Base-by-base conservation (phyloP, 2,113 vertebrate genomes). In the Pungitius pungitius region DNA sequence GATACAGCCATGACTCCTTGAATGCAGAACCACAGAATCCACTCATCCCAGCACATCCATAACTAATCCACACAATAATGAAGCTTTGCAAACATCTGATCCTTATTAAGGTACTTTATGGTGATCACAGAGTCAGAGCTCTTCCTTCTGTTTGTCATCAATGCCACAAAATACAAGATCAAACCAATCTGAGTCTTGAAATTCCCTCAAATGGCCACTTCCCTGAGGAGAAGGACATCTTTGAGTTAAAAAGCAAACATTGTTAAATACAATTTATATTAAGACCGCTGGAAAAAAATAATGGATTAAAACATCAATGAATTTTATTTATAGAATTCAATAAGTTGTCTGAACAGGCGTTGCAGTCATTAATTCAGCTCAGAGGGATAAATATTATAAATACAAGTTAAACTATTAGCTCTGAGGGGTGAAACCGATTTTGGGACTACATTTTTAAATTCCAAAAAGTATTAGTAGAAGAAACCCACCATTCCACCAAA, bases 1-100 rank as follows among this genome's bases (percentile, higher is more conserved):
- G 86, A 83, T 87, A 81, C 57, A 60, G 66, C 45, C 26, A 56
- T 15, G 64, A 60, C 65, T 66, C 58, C 64, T 70, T 64, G 42
- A 56, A 18, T 52, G 27, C 60, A 79, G 77, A 83, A 24, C 45
- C 39, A 68, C 26, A 43, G 56, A 77, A 82, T 68, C 24, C 20
- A 61, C 4, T 24, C 26, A 33, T 27, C 33, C n/a, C 35, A 37
- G 20, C 35, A 39, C 56, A 54, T 72, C 27, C 13, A 17, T 6
- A 22, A 62, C 13, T 47, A 14, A 73, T 57, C 57, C 17, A 43
- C 39, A 73, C 55, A 42, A 64, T 27, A 3, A 40, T n/a, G 2
- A 20, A 22, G 55, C 8, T 39, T 8, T 1, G 22, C 26, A 54
- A 22, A 3, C 20, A 18, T 27, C 17, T 85, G 47, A 56, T 39